A percentile compares a stretch with the other conserved stretches of the same genome.
Conservation (phyloP, 2,888 invertebrate genomes). For the Caenorhabditis angaria region DNA sequence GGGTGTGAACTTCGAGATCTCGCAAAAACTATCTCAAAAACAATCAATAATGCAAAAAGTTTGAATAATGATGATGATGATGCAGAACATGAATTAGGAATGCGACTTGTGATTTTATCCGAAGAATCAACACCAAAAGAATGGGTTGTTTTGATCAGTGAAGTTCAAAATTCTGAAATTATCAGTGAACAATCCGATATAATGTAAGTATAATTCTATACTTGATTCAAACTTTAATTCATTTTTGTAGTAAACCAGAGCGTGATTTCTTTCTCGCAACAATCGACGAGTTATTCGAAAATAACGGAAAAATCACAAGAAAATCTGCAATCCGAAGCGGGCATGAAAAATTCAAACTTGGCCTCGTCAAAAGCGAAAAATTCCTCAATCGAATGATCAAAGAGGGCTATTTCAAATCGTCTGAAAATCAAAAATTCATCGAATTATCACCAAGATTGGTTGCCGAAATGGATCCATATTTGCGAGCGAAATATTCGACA, state of each 20-base stretch:
- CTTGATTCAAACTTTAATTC: background rate
- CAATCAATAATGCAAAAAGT: constrained; percentile 25
- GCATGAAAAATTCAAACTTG: constrained; percentile 8
- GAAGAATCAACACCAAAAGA: constrained; percentile 26
- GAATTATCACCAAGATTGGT: constrained; percentile 27
- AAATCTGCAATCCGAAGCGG: too few species aligned
- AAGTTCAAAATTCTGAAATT: constrained; percentile 21
- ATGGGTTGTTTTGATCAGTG: constrained; percentile 30
- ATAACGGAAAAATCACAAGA: too few species aligned
- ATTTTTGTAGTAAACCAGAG: constrained; percentile 28
- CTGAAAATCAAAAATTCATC: background rate
- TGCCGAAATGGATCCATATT: constrained; percentile 30
- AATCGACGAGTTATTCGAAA: constrained; percentile 20
- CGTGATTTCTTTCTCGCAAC: constrained; percentile 14
- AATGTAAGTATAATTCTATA: constrained; percentile 12
- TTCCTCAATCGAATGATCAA: constrained; percentile 20
- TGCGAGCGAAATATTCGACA: constrained; percentile 18
- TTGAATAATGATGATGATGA: constrained; percentile 1
- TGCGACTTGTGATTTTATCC: constrained; percentile 23
- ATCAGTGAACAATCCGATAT: constrained; percentile 24
- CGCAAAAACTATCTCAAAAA: constrained; percentile 16
- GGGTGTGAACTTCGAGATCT: background rate
- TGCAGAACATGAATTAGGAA: constrained; percentile 1
- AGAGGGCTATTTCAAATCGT: constrained; percentile 13
- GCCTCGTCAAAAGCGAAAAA: constrained; percentile 1